Percentiles rank a stretch among this genome's conserved stretches.
Evolutionary conservation across 2,888 invertebrate genomes (phyloP).

Genomic region (Ephialtes manifestator): DNA sequence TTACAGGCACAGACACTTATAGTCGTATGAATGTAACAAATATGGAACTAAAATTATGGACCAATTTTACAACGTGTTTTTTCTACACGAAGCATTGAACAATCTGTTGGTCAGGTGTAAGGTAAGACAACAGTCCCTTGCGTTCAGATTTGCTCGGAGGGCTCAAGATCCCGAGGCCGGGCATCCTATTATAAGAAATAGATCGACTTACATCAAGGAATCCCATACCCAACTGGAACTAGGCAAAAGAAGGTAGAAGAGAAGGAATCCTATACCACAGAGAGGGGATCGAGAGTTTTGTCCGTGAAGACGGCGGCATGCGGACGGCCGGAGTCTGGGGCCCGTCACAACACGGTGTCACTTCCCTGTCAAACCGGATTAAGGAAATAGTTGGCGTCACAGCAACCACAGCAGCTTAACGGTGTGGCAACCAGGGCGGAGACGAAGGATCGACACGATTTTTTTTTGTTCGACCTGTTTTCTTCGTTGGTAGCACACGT

Average conservation of each 20-base stretch:
- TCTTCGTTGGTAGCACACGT: slow-evolving; percentile 44
- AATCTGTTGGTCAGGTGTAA: slow-evolving; percentile 6
- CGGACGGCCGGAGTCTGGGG: slow-evolving; percentile 71
- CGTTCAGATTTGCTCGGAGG: slow-evolving; percentile 2
- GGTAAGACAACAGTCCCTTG: slow-evolving; percentile 21
- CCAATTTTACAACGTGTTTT: background rate
- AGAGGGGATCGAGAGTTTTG: slow-evolving; percentile 46
- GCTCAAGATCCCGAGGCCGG: slow-evolving; percentile 54
- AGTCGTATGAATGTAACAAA: background rate
- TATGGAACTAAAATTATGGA: background rate
- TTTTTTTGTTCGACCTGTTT: slow-evolving; percentile 39
- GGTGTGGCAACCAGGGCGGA: slow-evolving; percentile 42
- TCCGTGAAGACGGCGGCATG: slow-evolving; percentile 47
- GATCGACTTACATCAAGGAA: slow-evolving; percentile 79
- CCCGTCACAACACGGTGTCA: slow-evolving; percentile 82
- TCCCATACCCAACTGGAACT: slow-evolving; percentile 62
- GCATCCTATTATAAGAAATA: slow-evolving; percentile 80
- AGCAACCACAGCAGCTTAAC: slow-evolving; percentile 54
- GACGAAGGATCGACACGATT: slow-evolving; percentile 50
- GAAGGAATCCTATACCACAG: slow-evolving; percentile 46
- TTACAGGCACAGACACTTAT: background rate
- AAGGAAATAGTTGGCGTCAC: slow-evolving; percentile 75
- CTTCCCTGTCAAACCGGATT: slow-evolving; percentile 83
- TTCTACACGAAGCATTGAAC: background rate
- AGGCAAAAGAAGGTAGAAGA: slow-evolving; percentile 64